A percentile compares a stretch with the other conserved stretches of the same genome.
These are phyloP conservation scores for Meghimatium bilineatum DNA, from an alignment of 2,888 invertebrate species.

Conservation along the genomic window DNA sequence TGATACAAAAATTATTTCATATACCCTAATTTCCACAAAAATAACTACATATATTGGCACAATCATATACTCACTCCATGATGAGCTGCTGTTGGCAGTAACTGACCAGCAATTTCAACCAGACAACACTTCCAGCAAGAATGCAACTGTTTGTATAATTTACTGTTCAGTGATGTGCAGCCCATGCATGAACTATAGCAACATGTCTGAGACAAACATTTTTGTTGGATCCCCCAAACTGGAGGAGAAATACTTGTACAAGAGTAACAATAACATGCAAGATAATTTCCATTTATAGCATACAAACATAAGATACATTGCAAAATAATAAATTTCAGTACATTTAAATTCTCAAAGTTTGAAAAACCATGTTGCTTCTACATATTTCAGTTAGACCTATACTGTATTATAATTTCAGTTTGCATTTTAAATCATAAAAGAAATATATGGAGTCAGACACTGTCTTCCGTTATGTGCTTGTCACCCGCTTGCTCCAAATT, in stretches of 20 bases:
- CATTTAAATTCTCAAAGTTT: too few relatives aligned
- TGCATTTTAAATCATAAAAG: too few relatives aligned
- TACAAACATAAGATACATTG: background rate
- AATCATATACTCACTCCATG: constrained; percentile 1
- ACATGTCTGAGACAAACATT: background rate
- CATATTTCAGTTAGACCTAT: too few relatives aligned
- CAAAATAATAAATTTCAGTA: background rate
- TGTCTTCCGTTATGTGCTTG: too few relatives aligned
- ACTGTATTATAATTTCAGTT: too few relatives aligned
- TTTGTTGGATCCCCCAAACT: background rate
- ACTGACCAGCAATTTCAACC: constrained; percentile 1
- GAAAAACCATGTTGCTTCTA: too few relatives aligned
- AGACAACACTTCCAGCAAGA: background rate
- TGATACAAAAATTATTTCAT: too few relatives aligned
- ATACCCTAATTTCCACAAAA: too few relatives aligned
- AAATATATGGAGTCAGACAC: too few relatives aligned
- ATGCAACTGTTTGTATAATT: background rate
- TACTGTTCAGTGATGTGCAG: background rate
- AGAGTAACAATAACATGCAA: background rate
- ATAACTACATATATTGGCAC: background rate
- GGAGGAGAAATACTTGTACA: background rate
- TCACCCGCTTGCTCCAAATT: too few relatives aligned
- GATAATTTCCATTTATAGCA: background rate
- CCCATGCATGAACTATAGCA: background rate
- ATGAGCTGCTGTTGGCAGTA: constrained; percentile 1